Evolutionary conservation across 2,888 invertebrate genomes (phyloP), one percentile per base, ranked within the genome.

Genomic region (Thereva unica): DNA sequence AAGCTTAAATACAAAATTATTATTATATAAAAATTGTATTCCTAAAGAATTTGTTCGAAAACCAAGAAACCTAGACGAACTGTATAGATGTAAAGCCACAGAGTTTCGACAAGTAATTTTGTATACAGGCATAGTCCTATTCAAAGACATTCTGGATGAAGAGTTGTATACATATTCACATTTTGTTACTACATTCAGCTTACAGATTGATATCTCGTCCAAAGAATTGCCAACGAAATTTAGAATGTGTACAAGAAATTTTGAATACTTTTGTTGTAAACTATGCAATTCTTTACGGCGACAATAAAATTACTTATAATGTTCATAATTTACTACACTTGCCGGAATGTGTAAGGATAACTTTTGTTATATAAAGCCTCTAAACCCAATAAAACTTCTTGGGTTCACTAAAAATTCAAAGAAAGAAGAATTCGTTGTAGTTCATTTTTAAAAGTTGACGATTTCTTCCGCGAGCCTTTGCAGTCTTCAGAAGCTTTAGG

Each of bases 31-130:
- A 34, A 2, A 4, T 34, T 52, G 9, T 45, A 65, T 68, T 4
- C 65, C 66, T n/a, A 59, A 45, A 40, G 68, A 68, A 41, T 68
- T 68, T 47, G 4, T 8, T 6, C 47, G 68, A 66, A 66, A 66
- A 34, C 59, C 59, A 9, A 41, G 47, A 37, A 45, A 34, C 3
- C 5, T 45, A 2, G 37, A 57, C 1, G 57, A 55, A 42, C 1
- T 42, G 2, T 34, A 4, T 10, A 42, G 42, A 42, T 55, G 55
- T 41, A 55, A 55, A 23, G 55, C 55, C 5, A 55, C 0, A 7
- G 42, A 41, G 12, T 55, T 55, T 42, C 42, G 55, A 4, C 55
- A 55, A 34, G 9, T 55, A 10, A 10, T 55, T 1, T 42, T 55
- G 23, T 55, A 55, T 23, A 54, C 40, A 5, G 40, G 54, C 1